These are phyloP conservation scores for Phymanthus crucifer DNA, from an alignment of 92 coral and sea anemone species.

Conservation along the genomic window DNA sequence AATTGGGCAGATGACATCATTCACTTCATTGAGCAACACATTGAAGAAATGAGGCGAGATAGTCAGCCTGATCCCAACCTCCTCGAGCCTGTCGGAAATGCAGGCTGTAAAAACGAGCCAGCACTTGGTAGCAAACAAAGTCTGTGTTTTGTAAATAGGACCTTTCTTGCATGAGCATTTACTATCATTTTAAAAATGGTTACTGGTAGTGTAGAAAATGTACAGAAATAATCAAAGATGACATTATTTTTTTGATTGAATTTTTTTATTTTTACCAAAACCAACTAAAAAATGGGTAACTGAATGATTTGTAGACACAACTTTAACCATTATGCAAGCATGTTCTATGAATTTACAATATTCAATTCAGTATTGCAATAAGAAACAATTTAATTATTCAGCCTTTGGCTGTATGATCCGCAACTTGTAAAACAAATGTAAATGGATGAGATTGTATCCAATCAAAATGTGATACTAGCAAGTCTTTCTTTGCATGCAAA, in stretches of 20 bases:
- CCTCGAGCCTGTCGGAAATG: neutral
- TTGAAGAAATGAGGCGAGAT: conserved; percentile 62
- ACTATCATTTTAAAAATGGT: neutral
- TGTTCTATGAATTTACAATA: too few relatives aligned
- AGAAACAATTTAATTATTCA: too few relatives aligned
- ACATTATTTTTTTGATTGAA: conserved; percentile 1
- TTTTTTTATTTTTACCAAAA: neutral
- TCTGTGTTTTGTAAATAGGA: conserved; percentile 32
- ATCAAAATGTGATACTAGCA: too few relatives aligned
- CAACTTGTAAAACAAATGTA: too few relatives aligned
- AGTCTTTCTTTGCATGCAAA: too few relatives aligned
- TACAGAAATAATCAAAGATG: neutral
- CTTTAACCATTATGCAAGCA: too few relatives aligned
- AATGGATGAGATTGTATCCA: too few relatives aligned
- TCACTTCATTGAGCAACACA: conserved; percentile 52
- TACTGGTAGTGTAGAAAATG: neutral
- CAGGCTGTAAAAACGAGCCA: conserved; percentile 3
- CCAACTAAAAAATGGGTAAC: too few relatives aligned
- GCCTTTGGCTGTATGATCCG: too few relatives aligned
- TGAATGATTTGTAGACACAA: too few relatives aligned
- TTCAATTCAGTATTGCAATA: too few relatives aligned
- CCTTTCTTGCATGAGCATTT: conserved; percentile 16
- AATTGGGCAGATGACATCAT: conserved; percentile 72
- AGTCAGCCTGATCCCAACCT: conserved; percentile 40
- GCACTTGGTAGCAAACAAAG: conserved; percentile 17